Evolutionary conservation across 2,888 invertebrate genomes (phyloP).

Genomic region (Blastobasis lacticolella): DNA sequence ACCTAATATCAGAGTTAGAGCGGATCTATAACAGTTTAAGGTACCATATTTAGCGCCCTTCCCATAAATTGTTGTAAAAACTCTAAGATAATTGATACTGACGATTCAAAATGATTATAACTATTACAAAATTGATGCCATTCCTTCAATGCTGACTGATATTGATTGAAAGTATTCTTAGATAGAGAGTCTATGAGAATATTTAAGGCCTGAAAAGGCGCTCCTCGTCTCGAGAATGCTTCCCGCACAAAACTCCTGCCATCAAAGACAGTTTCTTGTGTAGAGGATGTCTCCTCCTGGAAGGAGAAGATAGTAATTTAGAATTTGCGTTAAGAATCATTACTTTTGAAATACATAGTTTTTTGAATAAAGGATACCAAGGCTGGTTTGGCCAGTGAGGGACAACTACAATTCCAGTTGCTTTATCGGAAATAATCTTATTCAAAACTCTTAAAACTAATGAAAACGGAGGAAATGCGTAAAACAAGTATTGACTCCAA

Average conservation of each 20-base stretch:
- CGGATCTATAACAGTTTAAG: neutral
- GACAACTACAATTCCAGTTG: constrained; percentile 25
- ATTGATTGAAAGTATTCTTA: neutral
- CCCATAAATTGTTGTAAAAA: neutral
- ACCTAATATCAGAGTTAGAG: neutral
- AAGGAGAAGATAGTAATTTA: constrained; percentile 4
- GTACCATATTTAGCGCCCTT: neutral
- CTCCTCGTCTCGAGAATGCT: constrained; percentile 1
- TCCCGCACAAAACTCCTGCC: constrained; percentile 9
- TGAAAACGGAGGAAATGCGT: too few relatives aligned
- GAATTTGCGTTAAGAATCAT: constrained; percentile 3
- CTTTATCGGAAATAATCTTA: constrained; percentile 25
- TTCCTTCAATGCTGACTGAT: neutral
- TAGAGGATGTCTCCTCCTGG: constrained; percentile 4
- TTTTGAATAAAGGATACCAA: constrained; percentile 24
- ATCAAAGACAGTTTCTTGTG: constrained; percentile 6
- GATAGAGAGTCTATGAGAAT: constrained; percentile 3
- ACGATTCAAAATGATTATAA: neutral
- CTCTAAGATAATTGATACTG: neutral
- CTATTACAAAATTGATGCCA: neutral
- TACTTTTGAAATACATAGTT: constrained; percentile 2
- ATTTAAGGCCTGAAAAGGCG: constrained; percentile 9
- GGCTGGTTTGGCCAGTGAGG: constrained; percentile 26
- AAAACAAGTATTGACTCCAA: too few relatives aligned
- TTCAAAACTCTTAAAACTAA: constrained; percentile 19